Evolutionary conservation across 2,113 vertebrate genomes (phyloP).

Genomic region (Sula dactylatra): DNA sequence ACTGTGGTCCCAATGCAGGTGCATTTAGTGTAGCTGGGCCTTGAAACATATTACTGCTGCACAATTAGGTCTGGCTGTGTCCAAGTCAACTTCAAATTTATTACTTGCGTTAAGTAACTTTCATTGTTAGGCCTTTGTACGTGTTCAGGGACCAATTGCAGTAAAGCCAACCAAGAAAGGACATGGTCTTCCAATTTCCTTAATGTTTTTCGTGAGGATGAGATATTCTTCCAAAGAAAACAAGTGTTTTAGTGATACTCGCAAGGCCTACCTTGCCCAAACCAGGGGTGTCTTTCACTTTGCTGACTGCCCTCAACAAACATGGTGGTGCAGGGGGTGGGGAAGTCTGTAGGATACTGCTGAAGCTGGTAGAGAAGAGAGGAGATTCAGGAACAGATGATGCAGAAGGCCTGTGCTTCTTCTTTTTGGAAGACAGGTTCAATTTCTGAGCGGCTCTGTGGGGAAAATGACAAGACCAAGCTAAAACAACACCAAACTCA

Average conservation of each 20-base stretch:
- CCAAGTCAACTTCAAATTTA: neutral
- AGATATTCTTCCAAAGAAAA: neutral
- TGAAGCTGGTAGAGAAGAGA: conserved; percentile 93
- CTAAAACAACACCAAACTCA: neutral
- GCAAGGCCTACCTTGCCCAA: conserved; percentile 88
- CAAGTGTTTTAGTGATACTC: neutral
- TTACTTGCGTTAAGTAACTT: neutral
- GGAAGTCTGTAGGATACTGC: conserved; percentile 84
- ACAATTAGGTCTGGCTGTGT: neutral
- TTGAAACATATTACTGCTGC: neutral
- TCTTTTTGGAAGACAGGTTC: conserved; percentile 96
- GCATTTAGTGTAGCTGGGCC: neutral
- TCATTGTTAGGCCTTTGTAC: neutral
- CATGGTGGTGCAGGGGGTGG: conserved; percentile 95
- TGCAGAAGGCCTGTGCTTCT: conserved; percentile 83
- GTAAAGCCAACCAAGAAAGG: neutral
- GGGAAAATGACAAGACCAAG: neutral
- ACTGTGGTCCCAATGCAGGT: neutral
- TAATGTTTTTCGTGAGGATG: neutral
- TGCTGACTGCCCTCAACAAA: conserved; percentile 90
- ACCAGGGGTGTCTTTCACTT: conserved; percentile 96
- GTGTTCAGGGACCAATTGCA: neutral
- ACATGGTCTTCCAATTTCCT: neutral
- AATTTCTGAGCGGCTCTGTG: conserved; percentile 96
- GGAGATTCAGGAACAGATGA: conserved; percentile 81